Conservation (phyloP, 2,888 invertebrate genomes). For the Tromatobia lineatoria region DNA sequence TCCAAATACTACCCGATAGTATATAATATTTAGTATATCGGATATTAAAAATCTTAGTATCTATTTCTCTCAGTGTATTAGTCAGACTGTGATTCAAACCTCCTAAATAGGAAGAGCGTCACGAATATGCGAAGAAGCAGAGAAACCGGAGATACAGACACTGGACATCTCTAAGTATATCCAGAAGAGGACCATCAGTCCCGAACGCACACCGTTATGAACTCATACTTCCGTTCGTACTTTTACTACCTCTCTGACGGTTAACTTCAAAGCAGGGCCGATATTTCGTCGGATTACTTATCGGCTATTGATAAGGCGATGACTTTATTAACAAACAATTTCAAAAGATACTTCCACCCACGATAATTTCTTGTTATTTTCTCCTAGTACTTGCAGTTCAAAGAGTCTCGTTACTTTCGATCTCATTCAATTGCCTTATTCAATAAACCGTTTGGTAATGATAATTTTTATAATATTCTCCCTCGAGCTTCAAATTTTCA, state of each 20-base stretch:
- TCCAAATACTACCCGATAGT: too few species aligned
- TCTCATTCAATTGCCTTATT: too few species aligned
- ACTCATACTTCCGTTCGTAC: conserved; percentile 3
- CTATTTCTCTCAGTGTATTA: too few species aligned
- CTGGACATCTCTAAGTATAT: conserved; percentile 47
- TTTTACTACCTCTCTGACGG: neutral
- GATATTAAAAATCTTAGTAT: too few species aligned
- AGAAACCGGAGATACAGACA: conserved; percentile 66
- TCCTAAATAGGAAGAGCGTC: conserved; percentile 54
- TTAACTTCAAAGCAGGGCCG: conserved; percentile 1
- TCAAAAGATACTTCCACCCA: neutral
- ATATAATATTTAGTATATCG: too few species aligned
- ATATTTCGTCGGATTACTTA: neutral
- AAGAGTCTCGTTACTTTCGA: neutral
- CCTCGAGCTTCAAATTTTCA: too few species aligned
- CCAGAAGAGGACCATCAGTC: conserved; percentile 42
- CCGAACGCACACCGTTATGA: conserved; percentile 59
- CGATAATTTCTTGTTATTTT: neutral
- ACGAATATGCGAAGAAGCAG: conserved; percentile 64
- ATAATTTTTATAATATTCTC: too few species aligned
- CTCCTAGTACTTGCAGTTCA: neutral
- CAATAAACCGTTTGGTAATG: too few species aligned
- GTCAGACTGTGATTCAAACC: neutral
- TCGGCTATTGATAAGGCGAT: conserved; percentile 10
- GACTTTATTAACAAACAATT: neutral